A percentile compares a stretch with the other conserved stretches of the same genome.
Conservation (phyloP, 2,113 vertebrate species). For the Urocitellus parryii region DNA sequence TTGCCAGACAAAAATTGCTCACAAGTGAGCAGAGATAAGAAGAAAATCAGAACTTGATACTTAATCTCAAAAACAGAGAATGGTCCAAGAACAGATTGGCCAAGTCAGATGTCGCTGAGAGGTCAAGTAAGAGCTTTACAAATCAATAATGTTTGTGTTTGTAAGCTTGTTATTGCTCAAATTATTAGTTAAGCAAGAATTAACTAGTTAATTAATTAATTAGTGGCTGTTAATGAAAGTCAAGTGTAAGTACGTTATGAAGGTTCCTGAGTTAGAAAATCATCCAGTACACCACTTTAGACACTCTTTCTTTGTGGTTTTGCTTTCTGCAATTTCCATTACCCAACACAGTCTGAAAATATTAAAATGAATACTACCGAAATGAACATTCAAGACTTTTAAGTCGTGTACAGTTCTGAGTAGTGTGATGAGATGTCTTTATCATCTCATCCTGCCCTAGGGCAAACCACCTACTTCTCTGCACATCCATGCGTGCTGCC, state of each 20-base stretch:
- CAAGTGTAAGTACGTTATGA: neutral
- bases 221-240: neutral
- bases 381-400: neutral
- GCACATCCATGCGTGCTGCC: neutral
- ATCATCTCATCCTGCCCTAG: neutral
- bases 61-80: neutral
- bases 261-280: neutral
- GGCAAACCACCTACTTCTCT: neutral
- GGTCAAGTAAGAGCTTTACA: neutral
- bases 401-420: neutral
- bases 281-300: neutral
- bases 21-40: neutral
- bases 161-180: neutral
- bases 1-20: neutral
- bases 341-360: neutral
- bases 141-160: neutral
- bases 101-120: neutral
- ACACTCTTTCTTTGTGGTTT: neutral
- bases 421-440: neutral
- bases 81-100: neutral
- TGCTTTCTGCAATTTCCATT: neutral
- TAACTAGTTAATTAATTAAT: no score
- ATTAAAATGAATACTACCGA: neutral
- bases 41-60: neutral
- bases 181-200: neutral